Evolutionary conservation across 2,113 vertebrate genomes (phyloP).

Genomic region (Balaenoptera acutorostrata): DNA sequence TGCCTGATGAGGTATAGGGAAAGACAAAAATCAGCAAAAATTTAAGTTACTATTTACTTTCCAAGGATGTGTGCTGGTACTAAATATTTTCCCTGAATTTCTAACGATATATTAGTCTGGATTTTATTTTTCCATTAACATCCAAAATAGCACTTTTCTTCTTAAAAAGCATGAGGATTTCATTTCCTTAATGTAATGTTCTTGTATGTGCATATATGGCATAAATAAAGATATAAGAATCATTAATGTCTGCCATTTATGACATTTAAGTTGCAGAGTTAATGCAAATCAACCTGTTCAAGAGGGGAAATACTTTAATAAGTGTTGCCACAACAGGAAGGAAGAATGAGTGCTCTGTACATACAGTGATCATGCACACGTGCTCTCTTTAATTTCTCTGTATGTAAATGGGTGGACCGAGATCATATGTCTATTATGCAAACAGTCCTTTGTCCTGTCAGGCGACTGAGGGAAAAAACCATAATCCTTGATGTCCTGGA

Average conservation of each 20-base stretch:
- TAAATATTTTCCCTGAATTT: background rate
- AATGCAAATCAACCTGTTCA: background rate
- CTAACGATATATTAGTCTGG: background rate
- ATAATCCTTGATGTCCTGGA: constrained; percentile 62
- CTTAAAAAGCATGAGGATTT: background rate
- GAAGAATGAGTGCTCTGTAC: background rate
- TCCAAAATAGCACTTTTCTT: background rate
- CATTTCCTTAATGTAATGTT: background rate
- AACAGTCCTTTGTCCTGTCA: constrained; percentile 69
- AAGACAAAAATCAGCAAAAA: background rate
- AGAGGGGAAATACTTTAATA: background rate
- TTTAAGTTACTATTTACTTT: background rate
- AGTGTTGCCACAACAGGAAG: background rate
- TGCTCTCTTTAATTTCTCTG: constrained; percentile 31
- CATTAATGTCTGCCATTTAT: background rate
- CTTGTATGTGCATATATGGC: background rate
- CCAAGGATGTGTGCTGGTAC: background rate
- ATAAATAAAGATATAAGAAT: background rate
- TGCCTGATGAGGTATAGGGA: background rate
- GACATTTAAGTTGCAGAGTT: background rate
- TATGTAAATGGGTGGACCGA: constrained; percentile 15
- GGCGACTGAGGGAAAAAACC: constrained; percentile 22
- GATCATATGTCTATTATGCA: constrained; percentile 27
- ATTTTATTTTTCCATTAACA: background rate
- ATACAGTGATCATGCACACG: background rate